These are phyloP conservation scores for Cotesia typhae DNA, from an alignment of 1,140 invertebrate species.

Conservation along the genomic window DNA sequence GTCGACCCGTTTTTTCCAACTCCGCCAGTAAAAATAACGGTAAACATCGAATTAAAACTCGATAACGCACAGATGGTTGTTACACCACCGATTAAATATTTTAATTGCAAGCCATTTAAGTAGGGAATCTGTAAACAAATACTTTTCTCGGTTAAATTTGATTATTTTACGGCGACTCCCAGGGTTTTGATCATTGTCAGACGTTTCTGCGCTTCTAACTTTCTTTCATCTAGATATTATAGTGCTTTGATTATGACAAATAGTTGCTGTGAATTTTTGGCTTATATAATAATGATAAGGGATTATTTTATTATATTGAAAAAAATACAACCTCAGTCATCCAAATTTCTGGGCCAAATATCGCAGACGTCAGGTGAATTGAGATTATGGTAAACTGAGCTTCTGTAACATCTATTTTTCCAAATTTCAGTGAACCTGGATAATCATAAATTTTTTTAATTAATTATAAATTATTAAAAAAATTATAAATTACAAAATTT, in stretches of 20 bases:
- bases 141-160: slow-evolving; percentile 53
- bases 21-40: slow-evolving; percentile 90
- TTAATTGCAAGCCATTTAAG: slow-evolving; percentile 74
- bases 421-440: slow-evolving; percentile 87
- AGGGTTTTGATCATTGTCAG: slow-evolving; percentile 19
- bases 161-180: slow-evolving; percentile 36
- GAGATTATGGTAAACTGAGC: slow-evolving; percentile 93
- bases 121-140: slow-evolving; percentile 66
- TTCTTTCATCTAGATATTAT: slow-evolving; percentile 15
- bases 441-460: not conserved
- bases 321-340: slow-evolving; percentile 74
- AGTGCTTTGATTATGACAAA: too few relatives aligned
- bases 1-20: slow-evolving; percentile 96
- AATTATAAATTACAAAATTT: not conserved
- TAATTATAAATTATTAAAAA: slow-evolving; percentile 2
- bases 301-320: slow-evolving; percentile 45
- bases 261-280: not conserved
- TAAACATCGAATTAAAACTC: slow-evolving; percentile 75
- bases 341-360: slow-evolving; percentile 90
- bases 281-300: slow-evolving; percentile 30
- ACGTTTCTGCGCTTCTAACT: slow-evolving; percentile 19
- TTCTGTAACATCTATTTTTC: slow-evolving; percentile 97
- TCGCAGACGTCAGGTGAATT: slow-evolving; percentile 87
- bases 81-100: slow-evolving; percentile 76
- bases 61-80: slow-evolving; percentile 75